Base-by-base conservation (phyloP, 2,888 invertebrate species). In the Scrobipalpa atriplicella region DNA sequence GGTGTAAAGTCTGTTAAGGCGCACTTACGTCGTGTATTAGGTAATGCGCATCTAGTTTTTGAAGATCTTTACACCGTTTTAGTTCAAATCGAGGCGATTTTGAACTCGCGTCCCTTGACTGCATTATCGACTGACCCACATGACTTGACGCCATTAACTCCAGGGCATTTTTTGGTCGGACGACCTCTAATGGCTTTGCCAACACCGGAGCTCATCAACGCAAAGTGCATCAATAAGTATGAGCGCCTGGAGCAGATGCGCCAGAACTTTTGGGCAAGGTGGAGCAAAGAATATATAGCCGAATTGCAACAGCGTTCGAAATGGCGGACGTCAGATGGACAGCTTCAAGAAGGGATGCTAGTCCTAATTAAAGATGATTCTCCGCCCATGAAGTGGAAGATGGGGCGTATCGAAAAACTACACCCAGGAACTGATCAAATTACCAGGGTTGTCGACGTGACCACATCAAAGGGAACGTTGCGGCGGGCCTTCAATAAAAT, bases 41-140 rank as follows among this genome's bases (percentile, higher is more conserved):
- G 65, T 36, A 2, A 43, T 36, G 36, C 36, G 0, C 39, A 60
- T 41, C 60, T 68, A 11, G 43, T 64, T 0, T 71, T 51, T 39
- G 69, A 71, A 16, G 70, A 70, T 16, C 16, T 67, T 0, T 38
- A 9, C 29, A 72, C 72, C 1, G 52, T 72, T 21, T 52, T 70
- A 18, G 11, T 63, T 9, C 70, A 70, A 68, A 67, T 65, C 39
- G 58, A 70, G 43, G 68, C 68, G 2, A 66, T 70, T 18, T 62
- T 72, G 9, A 72, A 72, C 21, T 70, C 70, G 0, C 56, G 69
- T n/a, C 70, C 70, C n/a, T 65, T 71, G 11, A 66, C 69, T 21
- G 66, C 69, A 21, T 13, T 69, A 16, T 67, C 69, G 5, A 51
- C 62, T 47, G 67, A 71, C 41, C 70, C 69, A n/a, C 2, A 62